Conservation (phyloP, 1,140 invertebrate species). For the Cecropterus lyciades region DNA sequence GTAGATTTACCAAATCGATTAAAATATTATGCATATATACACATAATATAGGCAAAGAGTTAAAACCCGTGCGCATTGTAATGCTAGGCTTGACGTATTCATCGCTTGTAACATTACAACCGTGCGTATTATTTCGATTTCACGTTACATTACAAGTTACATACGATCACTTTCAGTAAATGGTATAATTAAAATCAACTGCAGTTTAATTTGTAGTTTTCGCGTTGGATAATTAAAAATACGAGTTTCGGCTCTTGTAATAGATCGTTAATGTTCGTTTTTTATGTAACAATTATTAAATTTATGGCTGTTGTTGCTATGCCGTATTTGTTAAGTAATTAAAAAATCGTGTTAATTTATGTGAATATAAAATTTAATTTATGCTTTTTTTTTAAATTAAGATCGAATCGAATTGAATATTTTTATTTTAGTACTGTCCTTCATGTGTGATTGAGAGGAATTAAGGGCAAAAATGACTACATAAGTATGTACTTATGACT, state of each 20-base stretch:
- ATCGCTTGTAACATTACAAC: too few species aligned
- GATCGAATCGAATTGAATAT: not conserved
- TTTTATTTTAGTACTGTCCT: too few species aligned
- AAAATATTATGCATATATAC: too few species aligned
- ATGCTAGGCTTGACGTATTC: too few species aligned
- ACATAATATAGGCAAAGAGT: too few species aligned
- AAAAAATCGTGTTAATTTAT: conserved; percentile 29
- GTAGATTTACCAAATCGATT: too few species aligned
- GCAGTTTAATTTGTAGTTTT: conserved; percentile 6
- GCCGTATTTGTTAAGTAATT: not conserved
- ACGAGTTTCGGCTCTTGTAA: conserved; percentile 15
- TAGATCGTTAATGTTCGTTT: conserved; percentile 13
- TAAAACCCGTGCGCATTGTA: too few species aligned
- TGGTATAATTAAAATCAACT: not conserved
- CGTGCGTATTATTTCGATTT: too few species aligned
- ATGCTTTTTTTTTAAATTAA: too few species aligned
- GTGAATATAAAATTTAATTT: conserved; percentile 1
- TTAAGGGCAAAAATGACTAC: too few species aligned
- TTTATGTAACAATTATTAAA: conserved; percentile 7
- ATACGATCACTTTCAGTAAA: not conserved
- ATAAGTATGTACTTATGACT: too few species aligned
- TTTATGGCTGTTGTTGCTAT: not conserved
- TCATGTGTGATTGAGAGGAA: too few species aligned
- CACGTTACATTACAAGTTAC: not conserved
- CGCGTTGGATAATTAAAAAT: conserved; percentile 14